Conservation (phyloP, 2,113 vertebrate genomes). For the Carassius gibelio region DNA sequence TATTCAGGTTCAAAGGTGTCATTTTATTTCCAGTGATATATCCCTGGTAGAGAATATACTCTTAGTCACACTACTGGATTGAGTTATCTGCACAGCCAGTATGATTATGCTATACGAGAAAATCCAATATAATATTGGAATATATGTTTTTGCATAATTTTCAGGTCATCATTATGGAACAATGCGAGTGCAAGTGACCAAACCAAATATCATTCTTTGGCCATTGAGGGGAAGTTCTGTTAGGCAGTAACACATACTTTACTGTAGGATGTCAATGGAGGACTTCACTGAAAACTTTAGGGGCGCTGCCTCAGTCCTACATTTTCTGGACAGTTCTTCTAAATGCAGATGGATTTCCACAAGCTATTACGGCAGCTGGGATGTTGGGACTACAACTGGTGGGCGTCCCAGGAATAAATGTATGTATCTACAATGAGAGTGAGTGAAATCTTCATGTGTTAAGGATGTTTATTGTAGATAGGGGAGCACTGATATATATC, state of each 20-base stretch:
- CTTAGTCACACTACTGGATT: not conserved
- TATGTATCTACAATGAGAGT: constrained; percentile 14
- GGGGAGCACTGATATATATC: no score
- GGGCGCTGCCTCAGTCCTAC: constrained; percentile 54
- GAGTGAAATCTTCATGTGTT: not conserved
- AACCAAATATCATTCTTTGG: not conserved
- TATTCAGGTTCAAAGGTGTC: no score
- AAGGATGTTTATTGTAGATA: no score
- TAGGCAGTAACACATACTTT: constrained; percentile 9
- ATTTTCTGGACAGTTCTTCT: constrained; percentile 66
- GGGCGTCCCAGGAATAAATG: constrained; percentile 65
- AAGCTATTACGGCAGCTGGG: constrained; percentile 66
- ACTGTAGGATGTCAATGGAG: constrained; percentile 68
- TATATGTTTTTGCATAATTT: not conserved
- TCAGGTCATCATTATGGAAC: constrained; percentile 51
- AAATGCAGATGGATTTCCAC: constrained; percentile 60
- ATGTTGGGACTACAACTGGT: constrained; percentile 70
- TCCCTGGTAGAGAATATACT: not conserved
- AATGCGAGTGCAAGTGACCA: constrained; percentile 11
- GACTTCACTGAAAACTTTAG: constrained; percentile 37
- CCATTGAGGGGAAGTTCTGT: constrained; percentile 59
- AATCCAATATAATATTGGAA: not conserved
- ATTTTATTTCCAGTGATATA: no score
- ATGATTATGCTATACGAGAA: no score
- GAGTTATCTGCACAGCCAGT: no score